phyloP scores from a whole-genome alignment of 2,113 vertebrate species.

The Ammodytes marinus region DNA sequence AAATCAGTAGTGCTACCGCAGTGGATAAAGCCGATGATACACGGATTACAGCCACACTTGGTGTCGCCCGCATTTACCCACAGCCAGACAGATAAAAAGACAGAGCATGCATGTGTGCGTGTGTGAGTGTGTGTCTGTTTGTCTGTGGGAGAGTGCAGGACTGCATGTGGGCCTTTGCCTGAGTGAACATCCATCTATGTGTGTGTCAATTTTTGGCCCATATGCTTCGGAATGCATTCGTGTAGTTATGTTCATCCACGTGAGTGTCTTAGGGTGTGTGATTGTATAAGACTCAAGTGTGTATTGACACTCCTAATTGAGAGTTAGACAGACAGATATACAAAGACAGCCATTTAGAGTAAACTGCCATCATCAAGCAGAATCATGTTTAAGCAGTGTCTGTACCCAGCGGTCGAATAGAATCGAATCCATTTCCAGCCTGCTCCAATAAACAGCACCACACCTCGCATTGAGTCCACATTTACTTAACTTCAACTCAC shows the following conservation, averaged over 20 bases:
- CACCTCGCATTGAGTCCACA: constrained; percentile 63
- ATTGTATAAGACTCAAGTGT: constrained; percentile 29
- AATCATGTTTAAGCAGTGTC: constrained; percentile 48
- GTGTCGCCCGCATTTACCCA: constrained; percentile 66
- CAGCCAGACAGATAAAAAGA: constrained; percentile 72
- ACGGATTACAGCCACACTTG: constrained; percentile 77
- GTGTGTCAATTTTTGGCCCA: constrained; percentile 5
- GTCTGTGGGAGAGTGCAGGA: constrained; percentile 30
- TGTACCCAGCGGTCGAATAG: constrained; percentile 63
- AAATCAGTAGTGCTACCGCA: constrained; percentile 76
- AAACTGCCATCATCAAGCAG: constrained; percentile 54
- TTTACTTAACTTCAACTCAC: constrained; percentile 52
- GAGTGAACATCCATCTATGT: constrained; percentile 3
- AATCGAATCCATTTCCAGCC: constrained; percentile 60
- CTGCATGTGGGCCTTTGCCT: constrained; percentile 9
- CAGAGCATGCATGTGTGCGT: constrained; percentile 32
- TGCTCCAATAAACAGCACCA: constrained; percentile 68
- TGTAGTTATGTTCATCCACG: background rate
- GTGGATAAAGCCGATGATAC: constrained; percentile 80
- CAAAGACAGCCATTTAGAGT: constrained; percentile 22
- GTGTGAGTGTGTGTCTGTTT: constrained; percentile 1
- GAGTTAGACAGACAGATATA: constrained; percentile 28
- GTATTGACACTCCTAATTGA: constrained; percentile 14
- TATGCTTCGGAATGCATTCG: constrained; percentile 2
- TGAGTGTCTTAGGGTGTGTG: constrained; percentile 12